phyloP scores from a whole-genome alignment of 2,797 vertebrate genomes.

The Hoplostethus atlanticus region DNA sequence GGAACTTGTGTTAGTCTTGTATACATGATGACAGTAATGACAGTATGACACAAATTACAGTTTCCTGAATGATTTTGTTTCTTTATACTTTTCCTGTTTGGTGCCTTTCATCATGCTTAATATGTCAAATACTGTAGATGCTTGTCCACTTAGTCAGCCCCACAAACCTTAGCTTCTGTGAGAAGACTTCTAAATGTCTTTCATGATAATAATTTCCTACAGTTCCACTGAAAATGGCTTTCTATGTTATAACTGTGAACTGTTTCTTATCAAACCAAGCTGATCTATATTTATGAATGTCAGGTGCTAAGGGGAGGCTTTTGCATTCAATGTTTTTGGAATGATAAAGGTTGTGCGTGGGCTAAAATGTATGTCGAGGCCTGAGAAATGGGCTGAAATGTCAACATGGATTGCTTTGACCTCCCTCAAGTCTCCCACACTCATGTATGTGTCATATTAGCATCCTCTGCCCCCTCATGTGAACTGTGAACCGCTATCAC shows the following conservation, averaged over 20 bases:
- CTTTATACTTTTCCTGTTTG: constrained; percentile 57
- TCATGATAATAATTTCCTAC: constrained; percentile 20
- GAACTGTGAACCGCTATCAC: constrained; percentile 48
- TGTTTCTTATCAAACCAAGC: constrained; percentile 22
- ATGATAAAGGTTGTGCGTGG: constrained; percentile 67
- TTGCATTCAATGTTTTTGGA: constrained; percentile 42
- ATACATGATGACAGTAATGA: constrained; percentile 54
- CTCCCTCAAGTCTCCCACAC: constrained; percentile 69
- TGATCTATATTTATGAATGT: constrained; percentile 53
- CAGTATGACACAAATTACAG: constrained; percentile 63
- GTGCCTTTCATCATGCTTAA: constrained; percentile 46
- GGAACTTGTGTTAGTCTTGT: constrained; percentile 64
- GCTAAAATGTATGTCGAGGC: constrained; percentile 67
- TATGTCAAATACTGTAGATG: constrained; percentile 54
- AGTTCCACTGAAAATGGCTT: constrained; percentile 17
- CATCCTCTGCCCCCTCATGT: constrained; percentile 42
- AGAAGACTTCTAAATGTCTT: constrained; percentile 41
- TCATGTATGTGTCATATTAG: constrained; percentile 66
- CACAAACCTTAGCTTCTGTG: constrained; percentile 31
- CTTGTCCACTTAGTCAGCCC: constrained; percentile 36
- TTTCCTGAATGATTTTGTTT: constrained; percentile 68
- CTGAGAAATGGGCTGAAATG: constrained; percentile 68
- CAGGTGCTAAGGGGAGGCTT: constrained; percentile 37
- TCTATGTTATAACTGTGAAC: too few relatives aligned
- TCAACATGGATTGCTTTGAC: constrained; percentile 68